Percentiles rank a stretch among this genome's conserved stretches.
phyloP scores from a whole-genome alignment of 2,113 vertebrate species.

The Rhea americana region DNA sequence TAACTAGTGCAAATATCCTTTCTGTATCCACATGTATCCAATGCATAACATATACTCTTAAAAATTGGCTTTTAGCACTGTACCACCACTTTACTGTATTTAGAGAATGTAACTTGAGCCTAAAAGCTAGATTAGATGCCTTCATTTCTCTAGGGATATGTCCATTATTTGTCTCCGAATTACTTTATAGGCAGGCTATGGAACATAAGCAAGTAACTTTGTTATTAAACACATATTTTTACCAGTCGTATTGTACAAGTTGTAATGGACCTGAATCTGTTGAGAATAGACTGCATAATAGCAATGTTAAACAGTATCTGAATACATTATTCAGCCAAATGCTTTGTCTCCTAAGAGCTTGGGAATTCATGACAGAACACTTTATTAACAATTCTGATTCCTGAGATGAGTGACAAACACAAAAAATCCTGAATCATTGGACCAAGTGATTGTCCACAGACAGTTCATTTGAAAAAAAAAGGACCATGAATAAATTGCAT shows the following conservation, averaged over 20 bases:
- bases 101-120: background rate
- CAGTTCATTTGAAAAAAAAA: background rate
- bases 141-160: background rate
- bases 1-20: background rate
- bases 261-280: background rate
- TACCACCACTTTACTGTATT: fast-evolving
- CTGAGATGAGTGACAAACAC: background rate
- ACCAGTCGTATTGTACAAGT: background rate
- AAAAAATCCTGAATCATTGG: background rate
- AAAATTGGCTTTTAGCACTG: background rate
- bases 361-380: background rate
- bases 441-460: background rate
- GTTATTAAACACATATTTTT: background rate
- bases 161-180: background rate
- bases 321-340: background rate
- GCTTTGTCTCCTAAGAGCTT: background rate
- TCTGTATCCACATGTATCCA: background rate
- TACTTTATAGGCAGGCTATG: background rate
- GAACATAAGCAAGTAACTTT: background rate
- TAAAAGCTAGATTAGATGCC: background rate
- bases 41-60: background rate
- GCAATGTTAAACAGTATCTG: background rate
- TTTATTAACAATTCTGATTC: background rate
- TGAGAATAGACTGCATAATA: background rate
- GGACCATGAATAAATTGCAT: background rate